phyloP scores from a whole-genome alignment of 2,113 vertebrate species.

The Dolichotis patagonum region DNA sequence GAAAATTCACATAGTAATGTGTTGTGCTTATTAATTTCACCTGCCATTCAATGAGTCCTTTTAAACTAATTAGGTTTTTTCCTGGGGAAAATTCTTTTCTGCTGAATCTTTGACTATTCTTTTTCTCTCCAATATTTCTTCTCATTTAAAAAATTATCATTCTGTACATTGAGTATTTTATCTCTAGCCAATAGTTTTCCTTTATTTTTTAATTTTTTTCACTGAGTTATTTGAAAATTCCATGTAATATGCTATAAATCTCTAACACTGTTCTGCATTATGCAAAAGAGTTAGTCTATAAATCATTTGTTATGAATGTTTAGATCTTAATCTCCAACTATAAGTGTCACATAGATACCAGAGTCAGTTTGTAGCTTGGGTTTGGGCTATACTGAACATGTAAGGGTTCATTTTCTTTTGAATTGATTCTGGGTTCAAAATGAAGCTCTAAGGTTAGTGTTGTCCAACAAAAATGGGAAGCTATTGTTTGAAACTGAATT shows the following conservation, averaged over 20 bases:
- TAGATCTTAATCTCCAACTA: not conserved
- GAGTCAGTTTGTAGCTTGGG: not conserved
- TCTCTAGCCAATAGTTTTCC: not conserved
- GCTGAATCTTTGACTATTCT: not conserved
- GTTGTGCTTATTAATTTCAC: conserved; percentile 19
- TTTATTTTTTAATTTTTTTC: not conserved
- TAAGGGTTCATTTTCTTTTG: not conserved
- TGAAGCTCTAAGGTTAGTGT: not conserved
- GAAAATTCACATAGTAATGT: not conserved
- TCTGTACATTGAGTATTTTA: not conserved
- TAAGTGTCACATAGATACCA: not conserved
- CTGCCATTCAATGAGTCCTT: not conserved
- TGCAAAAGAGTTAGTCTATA: not conserved
- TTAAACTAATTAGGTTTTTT: conserved; percentile 3
- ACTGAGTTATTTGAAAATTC: not conserved
- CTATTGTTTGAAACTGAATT: not conserved
- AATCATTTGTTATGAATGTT: not conserved
- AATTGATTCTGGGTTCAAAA: not conserved
- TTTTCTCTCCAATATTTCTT: not conserved
- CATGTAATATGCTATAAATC: no score
- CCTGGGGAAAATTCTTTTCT: not conserved
- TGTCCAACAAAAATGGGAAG: not conserved
- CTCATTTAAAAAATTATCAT: not conserved
- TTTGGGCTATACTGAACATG: not conserved
- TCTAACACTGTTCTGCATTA: no score